Base-by-base conservation (phyloP, 2,888 invertebrate species). In the Thymelicus sylvestris region DNA sequence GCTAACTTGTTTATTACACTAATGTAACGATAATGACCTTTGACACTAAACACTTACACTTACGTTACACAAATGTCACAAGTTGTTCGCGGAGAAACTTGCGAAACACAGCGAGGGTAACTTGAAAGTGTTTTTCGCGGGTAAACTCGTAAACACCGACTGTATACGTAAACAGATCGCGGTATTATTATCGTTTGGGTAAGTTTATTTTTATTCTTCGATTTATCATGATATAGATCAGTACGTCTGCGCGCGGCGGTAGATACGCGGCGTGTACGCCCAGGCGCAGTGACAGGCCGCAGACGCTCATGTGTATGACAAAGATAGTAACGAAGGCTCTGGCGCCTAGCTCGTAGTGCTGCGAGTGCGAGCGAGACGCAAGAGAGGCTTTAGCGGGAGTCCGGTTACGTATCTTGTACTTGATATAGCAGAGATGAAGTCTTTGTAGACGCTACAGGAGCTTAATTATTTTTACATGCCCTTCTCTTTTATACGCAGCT, bases 321-420 rank as follows among this genome's bases (percentile, higher is more conserved):
- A 84, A 86, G 91, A 93, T 78, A 83, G 78, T 74, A 72, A 79
- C 77, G 81, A 81, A 92, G 93, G 92, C 92, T 92, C 83, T 84
- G 85, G 87, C 87, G 91, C 89, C 83, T 77, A 78, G 73, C 75
- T 76, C 72, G 74, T 66, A 47, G 44, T 47, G 57, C 44, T 57
- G 66, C 55, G 72, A 67, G 92, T 82, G 88, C 78, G 85, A 93
- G 84, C 74, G 89, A 79, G 92, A 91, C 74, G 63, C 74, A 72
- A 60, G 72, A 85, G 86, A 87, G 86, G 90, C 90, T 88, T 86
- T 81, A 83, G 87, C 88, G 87, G 90, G 91, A 90, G 90, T 90
- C 90, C 90, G 91, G 92, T 89, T 91, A 90, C 86, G 85, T 87
- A 83, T 89, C 85, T 86, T 80, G 76, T 78, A 79, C 81, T 82